Evolutionary conservation across 2,888 invertebrate genomes (phyloP).

Genomic region (Seladonia tumulorum): DNA sequence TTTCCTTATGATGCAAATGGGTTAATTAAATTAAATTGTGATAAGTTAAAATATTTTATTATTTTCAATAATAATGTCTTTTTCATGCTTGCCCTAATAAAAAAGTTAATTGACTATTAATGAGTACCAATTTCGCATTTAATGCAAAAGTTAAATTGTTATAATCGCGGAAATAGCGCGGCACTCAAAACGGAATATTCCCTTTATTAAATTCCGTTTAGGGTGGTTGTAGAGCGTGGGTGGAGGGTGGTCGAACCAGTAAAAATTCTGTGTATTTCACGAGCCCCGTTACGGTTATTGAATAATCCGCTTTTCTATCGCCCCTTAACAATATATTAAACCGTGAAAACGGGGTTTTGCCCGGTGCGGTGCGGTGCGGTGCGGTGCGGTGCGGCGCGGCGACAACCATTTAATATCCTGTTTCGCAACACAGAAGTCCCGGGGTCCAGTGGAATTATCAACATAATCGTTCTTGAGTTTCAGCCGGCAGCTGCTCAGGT

Average conservation of each 20-base stretch:
- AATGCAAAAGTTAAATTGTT: not conserved
- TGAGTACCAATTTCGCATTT: not conserved
- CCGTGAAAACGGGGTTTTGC: not conserved
- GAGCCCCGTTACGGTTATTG: not conserved
- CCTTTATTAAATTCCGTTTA: not conserved
- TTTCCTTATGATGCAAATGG: too few species aligned
- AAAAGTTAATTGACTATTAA: not conserved
- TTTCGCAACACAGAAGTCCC: conserved; percentile 18
- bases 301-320: conserved; percentile 9
- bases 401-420: not conserved
- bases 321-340: conserved; percentile 9
- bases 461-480: conserved; percentile 34
- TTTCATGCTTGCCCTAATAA: not conserved
- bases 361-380: too few species aligned
- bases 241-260: not conserved
- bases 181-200: not conserved
- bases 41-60: not conserved
- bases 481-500: conserved; percentile 28
- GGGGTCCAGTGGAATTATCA: conserved; percentile 27
- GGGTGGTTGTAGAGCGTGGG: not conserved
- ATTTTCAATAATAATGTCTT: not conserved
- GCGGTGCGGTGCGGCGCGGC: not conserved
- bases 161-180: not conserved
- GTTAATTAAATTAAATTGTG: not conserved
- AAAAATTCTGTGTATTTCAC: not conserved